Conservation (phyloP, 2,888 invertebrate genomes). For the Dugesia japonica region DNA sequence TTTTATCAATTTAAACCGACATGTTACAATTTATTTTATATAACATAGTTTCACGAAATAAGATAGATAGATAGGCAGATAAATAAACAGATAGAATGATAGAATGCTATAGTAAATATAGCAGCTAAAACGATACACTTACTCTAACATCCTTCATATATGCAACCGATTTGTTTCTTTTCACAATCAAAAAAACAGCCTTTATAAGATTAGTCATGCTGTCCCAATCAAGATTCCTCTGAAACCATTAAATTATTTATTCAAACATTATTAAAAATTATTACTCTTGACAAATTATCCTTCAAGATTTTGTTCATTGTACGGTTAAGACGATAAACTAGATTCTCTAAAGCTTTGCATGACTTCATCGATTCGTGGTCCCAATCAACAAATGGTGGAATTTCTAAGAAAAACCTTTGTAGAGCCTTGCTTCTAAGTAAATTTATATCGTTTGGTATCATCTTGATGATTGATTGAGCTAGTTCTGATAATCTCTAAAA, state of each 20-base stretch:
- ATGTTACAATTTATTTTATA: too few species aligned
- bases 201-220: constrained; percentile 79
- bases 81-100: too few species aligned
- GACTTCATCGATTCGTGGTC: constrained; percentile 27
- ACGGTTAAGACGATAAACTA: constrained; percentile 28
- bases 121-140: constrained; percentile 38
- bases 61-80: too few species aligned
- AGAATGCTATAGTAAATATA: background rate
- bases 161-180: constrained; percentile 80
- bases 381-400: constrained; percentile 32
- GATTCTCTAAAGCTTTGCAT: constrained; percentile 31
- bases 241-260: too few species aligned
- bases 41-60: too few species aligned
- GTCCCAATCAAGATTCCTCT: constrained; percentile 89
- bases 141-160: constrained; percentile 60
- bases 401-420: constrained; percentile 29
- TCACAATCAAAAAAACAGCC: constrained; percentile 81
- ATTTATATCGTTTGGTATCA: constrained; percentile 27
- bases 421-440: constrained; percentile 28
- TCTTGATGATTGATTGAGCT: constrained; percentile 79
- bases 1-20: too few species aligned
- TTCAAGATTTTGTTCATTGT: constrained; percentile 32
- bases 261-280: background rate
- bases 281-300: constrained; percentile 14
- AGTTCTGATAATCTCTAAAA: constrained; percentile 72